Evolutionary conservation across 2,113 vertebrate species (phyloP).

Genomic region (Pterocles orientalis): DNA sequence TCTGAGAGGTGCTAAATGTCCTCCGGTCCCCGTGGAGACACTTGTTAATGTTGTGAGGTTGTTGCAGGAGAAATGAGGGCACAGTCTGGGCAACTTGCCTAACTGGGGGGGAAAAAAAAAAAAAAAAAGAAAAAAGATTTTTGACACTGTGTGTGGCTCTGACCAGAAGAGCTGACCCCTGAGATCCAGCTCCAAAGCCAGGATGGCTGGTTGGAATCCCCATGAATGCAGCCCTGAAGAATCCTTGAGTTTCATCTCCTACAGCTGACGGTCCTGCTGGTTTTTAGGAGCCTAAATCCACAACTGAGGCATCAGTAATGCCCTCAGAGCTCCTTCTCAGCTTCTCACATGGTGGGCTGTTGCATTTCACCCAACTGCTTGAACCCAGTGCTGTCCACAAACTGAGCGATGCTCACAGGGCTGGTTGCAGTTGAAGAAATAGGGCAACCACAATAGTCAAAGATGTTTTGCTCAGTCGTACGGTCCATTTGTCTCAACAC

Average conservation of each 20-base stretch:
- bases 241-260: neutral
- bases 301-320: neutral
- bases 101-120: neutral
- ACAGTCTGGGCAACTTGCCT: neutral
- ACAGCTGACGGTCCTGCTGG: fast-evolving
- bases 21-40: neutral
- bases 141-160: neutral
- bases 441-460: neutral
- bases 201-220: neutral
- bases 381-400: neutral
- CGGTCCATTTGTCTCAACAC: neutral
- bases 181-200: neutral
- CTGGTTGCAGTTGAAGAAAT: neutral
- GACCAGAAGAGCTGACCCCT: neutral
- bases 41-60: neutral
- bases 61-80: neutral
- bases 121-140: neutral
- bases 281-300: neutral
- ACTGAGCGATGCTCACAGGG: neutral
- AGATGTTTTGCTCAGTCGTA: neutral
- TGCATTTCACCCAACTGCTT: neutral
- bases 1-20: neutral
- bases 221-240: neutral
- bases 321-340: neutral
- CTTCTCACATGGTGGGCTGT: neutral